phyloP scores from a whole-genome alignment of 1,140 invertebrate species.

The Drosophila aff. region DNA sequence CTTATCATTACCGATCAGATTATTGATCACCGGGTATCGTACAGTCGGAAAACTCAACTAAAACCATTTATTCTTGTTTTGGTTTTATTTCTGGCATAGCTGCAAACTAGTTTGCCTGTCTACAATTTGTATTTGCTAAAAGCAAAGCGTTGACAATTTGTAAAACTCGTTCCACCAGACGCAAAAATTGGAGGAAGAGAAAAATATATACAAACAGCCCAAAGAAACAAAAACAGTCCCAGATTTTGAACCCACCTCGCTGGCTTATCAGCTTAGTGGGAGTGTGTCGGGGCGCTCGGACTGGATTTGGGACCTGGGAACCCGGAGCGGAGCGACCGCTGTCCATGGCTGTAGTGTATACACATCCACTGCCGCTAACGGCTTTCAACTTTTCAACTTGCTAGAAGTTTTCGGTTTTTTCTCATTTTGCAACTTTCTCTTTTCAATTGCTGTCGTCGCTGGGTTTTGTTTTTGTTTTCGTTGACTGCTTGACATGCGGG shows the following conservation, averaged over 20 bases:
- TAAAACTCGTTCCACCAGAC: constrained; percentile 79
- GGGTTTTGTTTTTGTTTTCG: constrained; percentile 41
- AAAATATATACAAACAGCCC: constrained; percentile 26
- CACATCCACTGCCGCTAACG: constrained; percentile 39
- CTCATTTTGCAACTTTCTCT: constrained; percentile 74
- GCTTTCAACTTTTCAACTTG: constrained; percentile 73
- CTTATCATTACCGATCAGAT: constrained; percentile 12
- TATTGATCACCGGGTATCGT: constrained; percentile 36
- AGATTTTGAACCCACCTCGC: constrained; percentile 30
- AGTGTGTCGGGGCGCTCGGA: constrained; percentile 23
- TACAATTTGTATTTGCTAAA: constrained; percentile 76
- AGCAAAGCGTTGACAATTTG: constrained; percentile 81
- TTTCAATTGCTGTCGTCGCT: constrained; percentile 74
- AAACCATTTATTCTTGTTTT: constrained; percentile 37
- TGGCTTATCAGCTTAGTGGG: constrained; percentile 59
- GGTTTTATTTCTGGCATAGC: constrained; percentile 38
- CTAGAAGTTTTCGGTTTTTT: constrained; percentile 67
- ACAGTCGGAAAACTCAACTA: constrained; percentile 19
- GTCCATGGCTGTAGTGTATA: constrained; percentile 2
- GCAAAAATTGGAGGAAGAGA: constrained; percentile 32
- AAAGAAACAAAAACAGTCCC: constrained; percentile 18
- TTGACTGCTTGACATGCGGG: constrained; percentile 47
- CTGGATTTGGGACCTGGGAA: constrained; percentile 38
- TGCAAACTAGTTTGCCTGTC: constrained; percentile 76
- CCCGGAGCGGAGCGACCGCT: constrained; percentile 10